These are phyloP conservation scores for Bungarus multicinctus DNA, from an alignment of 2,113 vertebrate species.

Conservation along the genomic window DNA sequence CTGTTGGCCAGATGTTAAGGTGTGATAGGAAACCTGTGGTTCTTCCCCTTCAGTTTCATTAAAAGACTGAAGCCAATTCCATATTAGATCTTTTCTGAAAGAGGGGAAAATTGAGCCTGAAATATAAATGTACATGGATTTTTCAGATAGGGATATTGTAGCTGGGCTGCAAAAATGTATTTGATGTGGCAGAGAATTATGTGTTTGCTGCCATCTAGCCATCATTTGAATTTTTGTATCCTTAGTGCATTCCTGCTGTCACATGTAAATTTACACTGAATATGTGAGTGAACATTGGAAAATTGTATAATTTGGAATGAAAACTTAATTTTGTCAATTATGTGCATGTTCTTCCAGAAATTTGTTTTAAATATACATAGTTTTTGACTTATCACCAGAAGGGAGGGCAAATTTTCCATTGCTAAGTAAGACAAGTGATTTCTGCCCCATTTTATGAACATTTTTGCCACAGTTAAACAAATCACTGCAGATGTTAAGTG, in stretches of 20 bases:
- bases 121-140: background rate
- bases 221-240: background rate
- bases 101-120: background rate
- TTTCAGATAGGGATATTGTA: background rate
- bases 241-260: background rate
- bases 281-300: background rate
- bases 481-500: background rate
- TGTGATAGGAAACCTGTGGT: background rate
- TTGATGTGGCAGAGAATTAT: background rate
- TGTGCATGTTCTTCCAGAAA: background rate
- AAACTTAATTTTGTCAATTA: background rate
- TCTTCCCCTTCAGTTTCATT: background rate
- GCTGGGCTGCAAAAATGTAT: background rate
- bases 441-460: background rate
- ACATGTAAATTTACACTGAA: background rate
- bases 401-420: background rate
- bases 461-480: background rate
- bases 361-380: background rate
- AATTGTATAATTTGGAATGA: background rate
- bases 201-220: background rate
- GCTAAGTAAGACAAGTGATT: background rate
- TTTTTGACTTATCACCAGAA: background rate
- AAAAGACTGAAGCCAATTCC: background rate
- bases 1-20: background rate
- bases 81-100: too few relatives aligned